Conservation (phyloP, 2,797 vertebrate genomes). For the Paramormyrops hopkinsi region DNA sequence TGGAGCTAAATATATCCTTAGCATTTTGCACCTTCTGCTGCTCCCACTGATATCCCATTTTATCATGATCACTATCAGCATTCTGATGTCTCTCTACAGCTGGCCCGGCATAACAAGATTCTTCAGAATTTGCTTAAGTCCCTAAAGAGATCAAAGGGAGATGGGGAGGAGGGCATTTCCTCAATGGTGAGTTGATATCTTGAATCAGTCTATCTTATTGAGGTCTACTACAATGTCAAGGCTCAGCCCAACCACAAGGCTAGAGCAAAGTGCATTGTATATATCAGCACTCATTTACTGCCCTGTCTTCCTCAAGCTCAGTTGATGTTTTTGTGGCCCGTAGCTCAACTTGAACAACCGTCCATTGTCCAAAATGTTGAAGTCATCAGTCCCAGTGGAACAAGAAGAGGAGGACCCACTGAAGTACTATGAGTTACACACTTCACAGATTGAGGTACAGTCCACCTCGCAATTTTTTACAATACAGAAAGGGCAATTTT, state of each 20-base stretch:
- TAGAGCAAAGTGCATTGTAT: neutral
- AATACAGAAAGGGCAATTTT: neutral
- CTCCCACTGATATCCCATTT: neutral
- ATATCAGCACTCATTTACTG: neutral
- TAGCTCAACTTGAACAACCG: constrained; percentile 92
- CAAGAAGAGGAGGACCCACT: constrained; percentile 81
- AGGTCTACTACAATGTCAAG: neutral
- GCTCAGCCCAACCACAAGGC: neutral
- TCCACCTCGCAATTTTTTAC: neutral
- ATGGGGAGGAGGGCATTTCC: constrained; percentile 83
- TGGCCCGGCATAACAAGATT: constrained; percentile 86
- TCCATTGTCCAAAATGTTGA: constrained; percentile 87
- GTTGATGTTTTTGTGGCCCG: neutral
- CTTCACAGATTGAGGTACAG: constrained; percentile 83
- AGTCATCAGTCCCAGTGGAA: constrained; percentile 66
- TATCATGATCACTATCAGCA: neutral
- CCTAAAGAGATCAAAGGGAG: constrained; percentile 72
- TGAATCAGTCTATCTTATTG: neutral
- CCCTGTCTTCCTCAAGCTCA: neutral
- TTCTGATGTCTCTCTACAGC: constrained; percentile 52
- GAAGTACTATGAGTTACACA: constrained; percentile 80
- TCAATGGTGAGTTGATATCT: constrained; percentile 72
- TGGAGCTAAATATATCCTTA: neutral
- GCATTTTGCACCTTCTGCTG: neutral
- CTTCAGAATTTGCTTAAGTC: constrained; percentile 83